These are phyloP conservation scores for Pollenia angustigena DNA, from an alignment of 2,888 invertebrate species.

Conservation along the genomic window DNA sequence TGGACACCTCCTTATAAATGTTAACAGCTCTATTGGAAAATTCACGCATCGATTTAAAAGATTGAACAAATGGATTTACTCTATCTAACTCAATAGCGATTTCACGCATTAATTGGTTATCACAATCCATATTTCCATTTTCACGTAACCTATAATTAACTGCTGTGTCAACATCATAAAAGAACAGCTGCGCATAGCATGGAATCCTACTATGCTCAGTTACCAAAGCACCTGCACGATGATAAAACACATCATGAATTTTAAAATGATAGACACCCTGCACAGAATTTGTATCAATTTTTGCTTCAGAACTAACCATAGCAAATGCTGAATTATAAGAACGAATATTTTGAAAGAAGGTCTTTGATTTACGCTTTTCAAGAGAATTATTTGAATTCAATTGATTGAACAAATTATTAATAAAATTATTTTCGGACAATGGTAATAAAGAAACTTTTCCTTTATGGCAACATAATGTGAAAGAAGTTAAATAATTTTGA, in stretches of 20 bases:
- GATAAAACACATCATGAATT: not conserved
- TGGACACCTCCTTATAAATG: conserved; percentile 44
- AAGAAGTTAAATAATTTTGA: not conserved
- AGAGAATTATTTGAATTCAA: too few relatives aligned
- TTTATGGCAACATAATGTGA: not conserved
- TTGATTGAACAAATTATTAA: too few relatives aligned
- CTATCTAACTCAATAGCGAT: conserved; percentile 19
- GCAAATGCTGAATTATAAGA: too few relatives aligned
- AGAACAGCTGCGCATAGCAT: not conserved
- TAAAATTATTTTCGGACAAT: too few relatives aligned
- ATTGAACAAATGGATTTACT: conserved; percentile 45
- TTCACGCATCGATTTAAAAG: conserved; percentile 64
- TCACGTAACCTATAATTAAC: not conserved
- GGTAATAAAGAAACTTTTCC: not conserved
- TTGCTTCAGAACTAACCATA: too few relatives aligned
- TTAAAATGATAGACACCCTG: too few relatives aligned
- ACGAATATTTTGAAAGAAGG: too few relatives aligned
- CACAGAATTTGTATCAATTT: too few relatives aligned
- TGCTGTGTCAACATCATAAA: not conserved
- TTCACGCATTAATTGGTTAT: not conserved
- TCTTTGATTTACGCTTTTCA: too few relatives aligned
- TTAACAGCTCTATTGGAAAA: conserved; percentile 44
- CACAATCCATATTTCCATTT: conserved; percentile 3
- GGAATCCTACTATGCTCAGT: not conserved
- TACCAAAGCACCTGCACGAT: not conserved